Conservation (phyloP, 2,888 invertebrate genomes). For the Xanthorhoe spadicearia region DNA sequence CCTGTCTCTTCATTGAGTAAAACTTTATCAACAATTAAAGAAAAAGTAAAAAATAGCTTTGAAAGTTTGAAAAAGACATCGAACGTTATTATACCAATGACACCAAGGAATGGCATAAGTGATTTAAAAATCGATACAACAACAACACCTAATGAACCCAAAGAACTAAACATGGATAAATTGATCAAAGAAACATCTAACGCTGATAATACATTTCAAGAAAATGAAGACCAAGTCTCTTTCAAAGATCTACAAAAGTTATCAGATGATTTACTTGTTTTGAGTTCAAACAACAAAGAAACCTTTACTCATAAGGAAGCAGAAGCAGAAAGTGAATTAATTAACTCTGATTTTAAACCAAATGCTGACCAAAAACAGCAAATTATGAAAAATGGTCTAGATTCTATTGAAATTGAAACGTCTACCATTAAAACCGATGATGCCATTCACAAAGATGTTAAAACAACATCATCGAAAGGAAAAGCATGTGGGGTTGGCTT, state of each 20-base stretch:
- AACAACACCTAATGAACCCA: background rate
- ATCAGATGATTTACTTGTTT: constrained; percentile 59
- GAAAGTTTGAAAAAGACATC: constrained; percentile 43
- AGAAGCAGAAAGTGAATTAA: constrained; percentile 4
- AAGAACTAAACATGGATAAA: constrained; percentile 5
- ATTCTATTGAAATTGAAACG: constrained; percentile 3
- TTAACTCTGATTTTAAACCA: constrained; percentile 9
- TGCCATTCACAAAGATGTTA: background rate
- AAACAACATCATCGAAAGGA: background rate
- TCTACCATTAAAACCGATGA: background rate
- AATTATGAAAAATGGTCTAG: constrained; percentile 2
- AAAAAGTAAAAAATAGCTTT: constrained; percentile 51
- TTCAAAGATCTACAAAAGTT: constrained; percentile 65
- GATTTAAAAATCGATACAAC: constrained; percentile 6
- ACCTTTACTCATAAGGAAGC: constrained; percentile 15
- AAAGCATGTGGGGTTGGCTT: constrained; percentile 24
- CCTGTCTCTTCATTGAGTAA: constrained; percentile 33
- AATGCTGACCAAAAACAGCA: constrained; percentile 4
- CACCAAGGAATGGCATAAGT: constrained; percentile 21
- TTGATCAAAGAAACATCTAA: background rate
- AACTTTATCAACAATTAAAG: constrained; percentile 47
- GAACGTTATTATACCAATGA: background rate
- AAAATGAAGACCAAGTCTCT: constrained; percentile 33
- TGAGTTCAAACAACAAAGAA: constrained; percentile 44
- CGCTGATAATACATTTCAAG: constrained; percentile 18